Evolutionary conservation across 1,140 invertebrate species (phyloP), one percentile per base, ranked within the genome.

Genomic region (Drosophila virilis): DNA sequence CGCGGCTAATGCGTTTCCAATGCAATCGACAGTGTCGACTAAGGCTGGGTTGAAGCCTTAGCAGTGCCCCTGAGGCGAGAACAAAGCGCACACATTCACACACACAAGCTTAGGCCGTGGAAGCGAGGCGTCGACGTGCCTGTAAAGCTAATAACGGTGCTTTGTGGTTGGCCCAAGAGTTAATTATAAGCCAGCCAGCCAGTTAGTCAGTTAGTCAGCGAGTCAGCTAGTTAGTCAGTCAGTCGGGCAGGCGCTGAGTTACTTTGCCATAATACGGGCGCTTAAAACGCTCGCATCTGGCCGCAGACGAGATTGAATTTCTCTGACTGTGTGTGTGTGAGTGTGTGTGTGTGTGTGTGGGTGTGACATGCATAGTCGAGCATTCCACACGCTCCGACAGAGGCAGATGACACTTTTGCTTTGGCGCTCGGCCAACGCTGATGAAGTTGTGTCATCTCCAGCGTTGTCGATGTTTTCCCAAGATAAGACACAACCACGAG

Each of bases 151-250:
- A 89, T 89, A 88, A 89, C 84, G 77, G 84, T 64, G 60, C 74
- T 77, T 80, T 88, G 83, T 72, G 84, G 83, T 89, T 73, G 64
- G 66, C 54, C 83, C 64, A 74, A 90, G 84, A 89, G 84, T 89
- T 89, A 89, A 89, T 89, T 89, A 89, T 89, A 90, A 89, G 80
- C 68, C 62, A 71, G 80, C 65, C 62, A 71, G 57, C 32, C 60
- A 80, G 77, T 64, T 58, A 71, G 62, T 59, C 65, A 76, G 57
- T 72, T 65, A 28, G 59, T 65, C 35, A 32, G 38, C 45, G 9
- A 42, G 51, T 57, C 35, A 32, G 38, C 45, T 12, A 42, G 51
- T 57, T 58, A 33, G 12, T 32, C 50, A 61, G 52, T 40, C 52
- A 37, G 54, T 12, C 59, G 46, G 48, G 28, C 51, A 51, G 69